Evolutionary conservation across 2,888 invertebrate genomes (phyloP), one percentile per base, ranked within the genome.

Genomic region (Agrotis clavis): DNA sequence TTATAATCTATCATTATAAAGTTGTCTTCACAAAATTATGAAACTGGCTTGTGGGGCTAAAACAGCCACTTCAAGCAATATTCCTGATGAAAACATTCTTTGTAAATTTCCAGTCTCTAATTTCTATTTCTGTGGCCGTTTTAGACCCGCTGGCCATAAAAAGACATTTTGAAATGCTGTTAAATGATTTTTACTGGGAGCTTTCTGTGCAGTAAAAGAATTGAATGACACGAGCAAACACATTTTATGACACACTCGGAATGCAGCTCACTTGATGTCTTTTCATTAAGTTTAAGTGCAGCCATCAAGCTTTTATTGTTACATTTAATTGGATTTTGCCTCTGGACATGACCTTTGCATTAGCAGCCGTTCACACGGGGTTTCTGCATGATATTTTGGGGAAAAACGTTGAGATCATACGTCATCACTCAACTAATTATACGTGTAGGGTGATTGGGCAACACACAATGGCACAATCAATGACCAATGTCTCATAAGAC

Each of bases 261-360:
- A 25, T n/a, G 51, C 25, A 47, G 35, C 5, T 9, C 45, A 5
- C 14, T 63, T 59, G 54, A 72, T 66, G 57, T 48, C 41, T 57
- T 65, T 65, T 60, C 67, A 73, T 73, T 47, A n/a, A 50, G 51
- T 63, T 79, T 82, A 48, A 82, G 41, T 59, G 57, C 54, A 30
- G 54, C 21, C 50, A 62, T 78, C 41, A 82, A 82, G 56, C 14
- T 62, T 81, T 82, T 63, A 79, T 59, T 48, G 67, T 56, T 60
- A 51, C 21, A 16, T 25, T 47, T 61, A 77, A 77, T 77, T 77
- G 18, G 30, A 61, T 53, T 51, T 57, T 50, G 16, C 18, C 14
- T 21, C 14, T n/a, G 50, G 45, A 41, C 51, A 25, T 9, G 25
- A 65, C n/a, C 50, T 56, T 64, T 53, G 18, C 45, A 50, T 14